Evolutionary conservation across 2,113 vertebrate species (phyloP).

Genomic region (Paedocypris sp.): DNA sequence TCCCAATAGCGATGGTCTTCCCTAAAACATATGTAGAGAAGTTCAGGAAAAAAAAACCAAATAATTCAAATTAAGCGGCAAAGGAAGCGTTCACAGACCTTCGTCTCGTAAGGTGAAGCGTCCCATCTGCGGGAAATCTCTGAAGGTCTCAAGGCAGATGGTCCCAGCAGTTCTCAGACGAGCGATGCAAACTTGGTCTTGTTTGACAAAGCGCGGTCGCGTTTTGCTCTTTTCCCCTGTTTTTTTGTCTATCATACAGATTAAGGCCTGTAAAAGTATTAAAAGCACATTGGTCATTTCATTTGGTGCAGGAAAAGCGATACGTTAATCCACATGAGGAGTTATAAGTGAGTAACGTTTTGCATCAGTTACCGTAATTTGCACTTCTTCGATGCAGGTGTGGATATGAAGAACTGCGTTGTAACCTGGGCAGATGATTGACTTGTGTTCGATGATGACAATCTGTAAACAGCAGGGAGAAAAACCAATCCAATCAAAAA

Average conservation of each 20-base stretch:
- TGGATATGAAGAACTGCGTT: slow-evolving; percentile 87
- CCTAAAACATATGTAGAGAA: slow-evolving; percentile 48
- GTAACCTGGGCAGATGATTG: slow-evolving; percentile 87
- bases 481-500: neutral
- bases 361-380: slow-evolving; percentile 70
- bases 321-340: neutral
- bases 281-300: neutral
- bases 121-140: slow-evolving; percentile 89
- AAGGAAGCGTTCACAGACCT: slow-evolving; percentile 56
- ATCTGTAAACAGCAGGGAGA: slow-evolving; percentile 59
- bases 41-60: neutral
- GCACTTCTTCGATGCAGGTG: slow-evolving; percentile 85
- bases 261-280: slow-evolving; percentile 69
- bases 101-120: slow-evolving; percentile 84
- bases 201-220: slow-evolving; percentile 82
- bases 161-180: slow-evolving; percentile 79
- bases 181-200: slow-evolving; percentile 84
- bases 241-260: slow-evolving; percentile 88
- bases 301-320: neutral
- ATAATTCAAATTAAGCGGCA: neutral
- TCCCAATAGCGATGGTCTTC: slow-evolving; percentile 88
- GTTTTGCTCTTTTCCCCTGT: slow-evolving; percentile 84
- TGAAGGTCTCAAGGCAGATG: slow-evolving; percentile 89
- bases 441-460: slow-evolving; percentile 89
- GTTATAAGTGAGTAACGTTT: neutral